Percentiles rank a stretch among this genome's conserved stretches.
Evolutionary conservation across 1,140 invertebrate species (phyloP).

Genomic region (Halyomorpha halys): DNA sequence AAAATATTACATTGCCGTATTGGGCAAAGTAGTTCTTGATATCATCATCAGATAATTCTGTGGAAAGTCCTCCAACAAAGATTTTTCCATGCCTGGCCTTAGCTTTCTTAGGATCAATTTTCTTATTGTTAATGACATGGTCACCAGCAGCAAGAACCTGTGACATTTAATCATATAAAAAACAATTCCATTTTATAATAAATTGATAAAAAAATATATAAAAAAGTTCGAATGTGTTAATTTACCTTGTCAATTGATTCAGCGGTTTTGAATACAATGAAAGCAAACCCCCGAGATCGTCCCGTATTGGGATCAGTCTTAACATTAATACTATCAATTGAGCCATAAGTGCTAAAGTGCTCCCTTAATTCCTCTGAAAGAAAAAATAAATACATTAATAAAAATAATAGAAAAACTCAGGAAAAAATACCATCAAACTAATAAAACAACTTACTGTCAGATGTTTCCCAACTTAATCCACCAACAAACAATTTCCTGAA

Average conservation of each 20-base stretch:
- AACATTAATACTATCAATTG: slow-evolving; percentile 52
- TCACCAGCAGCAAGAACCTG: slow-evolving; percentile 66
- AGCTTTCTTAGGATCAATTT: slow-evolving; percentile 90
- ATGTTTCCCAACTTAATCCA: slow-evolving; percentile 93
- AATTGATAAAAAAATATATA: not conserved
- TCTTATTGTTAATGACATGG: slow-evolving; percentile 85
- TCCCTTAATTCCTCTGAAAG: slow-evolving; percentile 83
- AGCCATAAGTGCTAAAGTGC: slow-evolving; percentile 51
- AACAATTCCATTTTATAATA: not conserved
- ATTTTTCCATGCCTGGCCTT: slow-evolving; percentile 89
- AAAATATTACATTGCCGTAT: slow-evolving; percentile 71
- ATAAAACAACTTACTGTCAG: slow-evolving; percentile 73
- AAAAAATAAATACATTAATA: slow-evolving; percentile 29
- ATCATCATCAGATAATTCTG: slow-evolving; percentile 82
- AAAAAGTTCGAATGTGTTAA: not conserved
- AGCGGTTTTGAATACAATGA: slow-evolving; percentile 80
- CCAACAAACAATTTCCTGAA: slow-evolving; percentile 96
- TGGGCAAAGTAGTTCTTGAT: slow-evolving; percentile 83
- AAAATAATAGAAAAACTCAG: too few relatives aligned
- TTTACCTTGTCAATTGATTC: slow-evolving; percentile 81
- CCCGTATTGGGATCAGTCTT: slow-evolving; percentile 54
- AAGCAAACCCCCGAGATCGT: slow-evolving; percentile 55
- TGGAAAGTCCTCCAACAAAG: slow-evolving; percentile 85
- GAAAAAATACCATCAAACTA: not conserved
- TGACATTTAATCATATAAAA: slow-evolving; percentile 28